A percentile compares a stretch with the other conserved stretches of the same genome.
Evolutionary conservation across 2,888 invertebrate genomes (phyloP).

Genomic region (Drosophila acutilabella): DNA sequence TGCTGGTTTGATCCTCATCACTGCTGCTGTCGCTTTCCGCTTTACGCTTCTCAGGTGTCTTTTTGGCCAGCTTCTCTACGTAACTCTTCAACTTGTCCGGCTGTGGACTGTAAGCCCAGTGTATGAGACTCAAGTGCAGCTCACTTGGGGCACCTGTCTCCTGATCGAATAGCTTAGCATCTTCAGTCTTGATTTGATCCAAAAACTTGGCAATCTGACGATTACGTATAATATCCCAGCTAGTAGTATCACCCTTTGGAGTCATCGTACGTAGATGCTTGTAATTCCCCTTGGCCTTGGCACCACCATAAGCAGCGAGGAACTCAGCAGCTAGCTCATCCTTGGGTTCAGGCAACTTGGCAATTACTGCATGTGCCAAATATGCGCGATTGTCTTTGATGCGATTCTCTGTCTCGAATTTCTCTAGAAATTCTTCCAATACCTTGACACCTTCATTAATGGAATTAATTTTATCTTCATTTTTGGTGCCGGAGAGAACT

Average conservation of each 20-base stretch:
- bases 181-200: conserved; percentile 87
- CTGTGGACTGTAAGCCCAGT: conserved; percentile 92
- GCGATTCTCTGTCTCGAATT: conserved; percentile 89
- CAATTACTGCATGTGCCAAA: conserved; percentile 87
- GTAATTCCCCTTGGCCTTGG: conserved; percentile 86
- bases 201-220: conserved; percentile 87
- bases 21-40: conserved; percentile 53
- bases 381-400: conserved; percentile 90
- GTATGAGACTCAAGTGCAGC: conserved; percentile 89
- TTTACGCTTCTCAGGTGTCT: conserved; percentile 69
- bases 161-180: conserved; percentile 87
- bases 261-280: conserved; percentile 89
- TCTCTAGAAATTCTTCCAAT: conserved; percentile 90
- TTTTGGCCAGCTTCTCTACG: conserved; percentile 82
- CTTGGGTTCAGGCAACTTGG: conserved; percentile 87
- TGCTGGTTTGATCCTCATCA: conserved; percentile 39
- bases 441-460: conserved; percentile 90
- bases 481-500: conserved; percentile 90
- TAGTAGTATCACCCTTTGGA: conserved; percentile 86
- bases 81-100: conserved; percentile 88
- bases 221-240: conserved; percentile 92
- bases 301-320: conserved; percentile 89
- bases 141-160: conserved; percentile 89
- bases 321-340: conserved; percentile 87
- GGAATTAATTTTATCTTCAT: conserved; percentile 90